Evolutionary conservation across 2,113 vertebrate species (phyloP).

Genomic region (Martes martes): DNA sequence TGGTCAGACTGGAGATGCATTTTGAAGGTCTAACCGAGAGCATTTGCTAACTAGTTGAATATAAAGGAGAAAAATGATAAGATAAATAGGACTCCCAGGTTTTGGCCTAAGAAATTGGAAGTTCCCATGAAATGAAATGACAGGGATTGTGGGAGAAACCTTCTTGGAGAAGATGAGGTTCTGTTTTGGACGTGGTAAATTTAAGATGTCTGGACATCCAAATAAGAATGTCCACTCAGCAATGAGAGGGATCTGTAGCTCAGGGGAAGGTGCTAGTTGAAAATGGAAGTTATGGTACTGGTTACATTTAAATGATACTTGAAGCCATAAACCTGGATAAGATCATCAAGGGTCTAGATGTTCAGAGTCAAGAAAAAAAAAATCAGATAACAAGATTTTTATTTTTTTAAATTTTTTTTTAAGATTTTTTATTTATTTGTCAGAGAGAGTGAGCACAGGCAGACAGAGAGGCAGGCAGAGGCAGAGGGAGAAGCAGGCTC

Average conservation of each 20-base stretch:
- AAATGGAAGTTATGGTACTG: not conserved
- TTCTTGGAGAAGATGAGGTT: not conserved
- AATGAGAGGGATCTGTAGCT: not conserved
- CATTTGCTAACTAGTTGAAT: not conserved
- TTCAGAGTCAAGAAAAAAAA: not conserved
- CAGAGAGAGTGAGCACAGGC: too few relatives aligned
- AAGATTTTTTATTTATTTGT: too few relatives aligned
- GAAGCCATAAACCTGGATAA: not conserved
- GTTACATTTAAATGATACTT: not conserved
- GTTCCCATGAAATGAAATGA: not conserved
- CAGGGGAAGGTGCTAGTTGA: not conserved
- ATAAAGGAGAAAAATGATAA: not conserved
- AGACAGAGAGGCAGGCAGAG: too few relatives aligned
- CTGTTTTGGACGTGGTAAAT: not conserved
- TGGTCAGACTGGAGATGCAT: not conserved
- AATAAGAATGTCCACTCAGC: not conserved
- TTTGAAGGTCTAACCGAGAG: not conserved
- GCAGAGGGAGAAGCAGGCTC: too few relatives aligned
- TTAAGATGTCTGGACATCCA: not conserved
- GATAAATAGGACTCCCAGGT: not conserved
- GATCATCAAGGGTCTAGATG: not conserved
- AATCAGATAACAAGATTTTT: not conserved
- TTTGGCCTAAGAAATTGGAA: not conserved
- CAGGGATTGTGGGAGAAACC: not conserved
- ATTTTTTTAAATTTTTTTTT: too few relatives aligned